Evolutionary conservation across 2,888 invertebrate species (phyloP).

Genomic region (Leistus spinibarbis): DNA sequence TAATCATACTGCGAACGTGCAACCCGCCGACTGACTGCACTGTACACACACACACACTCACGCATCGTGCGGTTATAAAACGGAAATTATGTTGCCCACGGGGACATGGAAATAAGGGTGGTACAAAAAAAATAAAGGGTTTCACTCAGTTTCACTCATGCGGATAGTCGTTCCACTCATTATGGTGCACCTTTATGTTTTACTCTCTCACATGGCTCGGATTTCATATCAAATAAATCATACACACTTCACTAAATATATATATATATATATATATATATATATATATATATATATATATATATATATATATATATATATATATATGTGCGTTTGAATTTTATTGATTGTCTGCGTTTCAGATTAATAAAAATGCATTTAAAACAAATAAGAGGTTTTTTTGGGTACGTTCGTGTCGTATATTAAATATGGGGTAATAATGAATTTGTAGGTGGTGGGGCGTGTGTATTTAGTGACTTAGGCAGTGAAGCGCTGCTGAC

Average conservation of each 20-base stretch:
- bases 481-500: constrained; percentile 36
- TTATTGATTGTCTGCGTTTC: too few relatives aligned
- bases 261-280: too few relatives aligned
- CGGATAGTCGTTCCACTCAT: neutral
- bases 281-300: too few relatives aligned
- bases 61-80: constrained; percentile 52
- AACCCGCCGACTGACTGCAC: constrained; percentile 14
- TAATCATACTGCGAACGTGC: constrained; percentile 50
- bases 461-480: constrained; percentile 27
- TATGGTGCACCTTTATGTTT: neutral
- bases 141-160: neutral
- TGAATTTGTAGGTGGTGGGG: constrained; percentile 26
- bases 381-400: neutral
- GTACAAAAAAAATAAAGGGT: neutral
- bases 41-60: constrained; percentile 46
- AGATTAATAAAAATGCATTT: too few relatives aligned
- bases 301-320: too few relatives aligned
- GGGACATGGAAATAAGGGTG: constrained; percentile 51
- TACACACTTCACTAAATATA: too few relatives aligned
- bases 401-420: neutral
- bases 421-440: constrained; percentile 33
- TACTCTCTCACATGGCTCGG: neutral
- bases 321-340: too few relatives aligned
- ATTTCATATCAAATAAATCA: neutral
- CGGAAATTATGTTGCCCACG: constrained; percentile 58